phyloP scores from a whole-genome alignment of 2,888 invertebrate species.

The Agonopterix alstromeriana region DNA sequence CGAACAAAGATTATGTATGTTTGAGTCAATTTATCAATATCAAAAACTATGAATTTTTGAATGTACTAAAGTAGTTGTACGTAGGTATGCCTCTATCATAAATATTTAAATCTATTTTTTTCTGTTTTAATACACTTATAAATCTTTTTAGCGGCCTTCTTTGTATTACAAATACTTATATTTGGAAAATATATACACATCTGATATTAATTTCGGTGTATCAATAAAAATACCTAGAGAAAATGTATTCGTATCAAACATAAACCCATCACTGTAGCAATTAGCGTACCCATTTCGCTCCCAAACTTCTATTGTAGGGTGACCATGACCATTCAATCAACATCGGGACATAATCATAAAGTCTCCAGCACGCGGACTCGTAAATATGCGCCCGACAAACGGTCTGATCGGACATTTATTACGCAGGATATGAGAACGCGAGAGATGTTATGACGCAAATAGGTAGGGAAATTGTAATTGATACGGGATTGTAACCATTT shows the following conservation, averaged over 20 bases:
- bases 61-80: no score
- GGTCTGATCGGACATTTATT: constrained; percentile 48
- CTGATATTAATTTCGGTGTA: no score
- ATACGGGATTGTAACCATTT: constrained; percentile 14
- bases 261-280: constrained; percentile 12
- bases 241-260: background rate
- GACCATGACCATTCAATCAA: constrained; percentile 69
- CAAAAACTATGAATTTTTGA: no score
- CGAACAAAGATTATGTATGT: no score
- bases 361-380: constrained; percentile 50
- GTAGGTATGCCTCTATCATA: no score
- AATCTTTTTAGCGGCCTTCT: no score
- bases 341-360: constrained; percentile 71
- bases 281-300: constrained; percentile 12
- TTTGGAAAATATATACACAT: no score
- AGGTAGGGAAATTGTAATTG: constrained; percentile 56
- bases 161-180: no score
- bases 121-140: no score
- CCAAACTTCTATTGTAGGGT: constrained; percentile 33
- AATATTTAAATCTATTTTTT: no score
- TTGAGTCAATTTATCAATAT: no score
- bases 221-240: no score
- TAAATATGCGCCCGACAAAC: constrained; percentile 51
- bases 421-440: constrained; percentile 30
- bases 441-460: constrained; percentile 61